Base-by-base conservation (phyloP, 2,113 vertebrate genomes). In the Caretta caretta region DNA sequence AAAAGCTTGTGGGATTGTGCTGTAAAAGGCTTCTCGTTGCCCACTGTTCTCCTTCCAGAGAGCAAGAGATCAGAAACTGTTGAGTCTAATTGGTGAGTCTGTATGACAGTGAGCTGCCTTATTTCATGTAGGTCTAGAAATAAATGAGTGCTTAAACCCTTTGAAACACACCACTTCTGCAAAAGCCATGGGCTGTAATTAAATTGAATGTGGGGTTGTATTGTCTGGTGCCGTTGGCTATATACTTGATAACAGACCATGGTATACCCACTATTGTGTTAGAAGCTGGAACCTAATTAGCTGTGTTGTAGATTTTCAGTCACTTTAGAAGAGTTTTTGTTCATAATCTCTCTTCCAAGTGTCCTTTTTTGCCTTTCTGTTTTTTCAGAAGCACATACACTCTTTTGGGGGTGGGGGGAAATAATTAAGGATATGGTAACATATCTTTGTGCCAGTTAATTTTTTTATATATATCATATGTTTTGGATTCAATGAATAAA, bases 101-200 rank as follows among this genome's bases (percentile, higher is more conserved):
- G 87, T 96, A 35, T 94, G 95, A 94, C 92, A 95, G 92, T 85
- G 96, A 96, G 86, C 90, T 97, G 96, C 93, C 92, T 96, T 96
- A 97, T 97, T 97, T 95, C 94, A 87, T 95, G 83, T 96, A 31
- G 94, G 94, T 97, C 94, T 96, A 89, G 96, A 96, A 97, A 96
- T 97, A 95, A 97, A 95, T 96, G 97, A 97, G 93, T 86, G 51
- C 97, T 95, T 96, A 94, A 94, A 95, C 79, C 89, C 56, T 97
- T 97, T 93, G 97, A 97, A 97, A 95, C 93, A 83, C 62, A 89
- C 93, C 92, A 89, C 83, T 94, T n/a, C 85, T 97, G 95, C 95
- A 96, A 83, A 96, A 96, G 96, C 95, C 95, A 93, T 96, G 92
- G 97, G 95, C 97, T 97, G 96, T 97, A 97, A 98, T 98, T 97